Evolutionary conservation across 1,140 invertebrate genomes (phyloP).

Genomic region (Platyscapa corneri): DNA sequence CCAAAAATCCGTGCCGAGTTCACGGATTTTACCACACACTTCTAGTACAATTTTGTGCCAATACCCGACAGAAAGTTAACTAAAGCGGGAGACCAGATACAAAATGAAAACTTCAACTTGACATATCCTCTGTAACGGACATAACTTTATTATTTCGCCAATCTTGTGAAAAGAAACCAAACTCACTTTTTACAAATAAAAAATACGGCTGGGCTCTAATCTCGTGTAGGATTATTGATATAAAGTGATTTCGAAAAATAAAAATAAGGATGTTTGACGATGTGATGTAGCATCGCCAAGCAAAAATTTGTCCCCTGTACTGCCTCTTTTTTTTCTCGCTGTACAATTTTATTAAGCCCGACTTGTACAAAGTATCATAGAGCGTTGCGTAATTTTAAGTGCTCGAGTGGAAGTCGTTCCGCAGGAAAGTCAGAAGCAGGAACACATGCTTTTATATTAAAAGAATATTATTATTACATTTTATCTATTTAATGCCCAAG

Average conservation of each 20-base stretch:
- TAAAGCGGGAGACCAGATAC: conserved; percentile 59
- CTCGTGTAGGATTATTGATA: not conserved
- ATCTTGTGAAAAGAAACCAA: not conserved
- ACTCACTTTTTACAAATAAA: not conserved
- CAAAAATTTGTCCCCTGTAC: conserved; percentile 18
- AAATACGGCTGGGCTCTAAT: conserved; percentile 31
- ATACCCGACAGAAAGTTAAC: conserved; percentile 68
- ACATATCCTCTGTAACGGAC: conserved; percentile 49
- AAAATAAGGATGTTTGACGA: conserved; percentile 5
- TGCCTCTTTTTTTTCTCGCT: conserved; percentile 33
- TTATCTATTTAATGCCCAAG: not conserved
- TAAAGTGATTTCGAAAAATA: not conserved
- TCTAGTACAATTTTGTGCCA: conserved; percentile 73
- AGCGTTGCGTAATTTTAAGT: conserved; percentile 55
- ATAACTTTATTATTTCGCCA: conserved; percentile 23
- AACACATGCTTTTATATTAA: not conserved
- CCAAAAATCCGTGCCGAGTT: conserved; percentile 45
- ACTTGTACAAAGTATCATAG: conserved; percentile 44
- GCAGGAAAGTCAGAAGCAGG: not conserved
- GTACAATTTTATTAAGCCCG: conserved; percentile 20
- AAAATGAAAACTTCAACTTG: conserved; percentile 51
- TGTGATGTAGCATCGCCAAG: conserved; percentile 9
- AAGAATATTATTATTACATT: not conserved
- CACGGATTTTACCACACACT: conserved; percentile 62
- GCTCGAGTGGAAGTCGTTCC: not conserved